These are phyloP conservation scores for Phenganax stokvisi DNA, from an alignment of 92 coral and sea anemone species.

Conservation along the genomic window DNA sequence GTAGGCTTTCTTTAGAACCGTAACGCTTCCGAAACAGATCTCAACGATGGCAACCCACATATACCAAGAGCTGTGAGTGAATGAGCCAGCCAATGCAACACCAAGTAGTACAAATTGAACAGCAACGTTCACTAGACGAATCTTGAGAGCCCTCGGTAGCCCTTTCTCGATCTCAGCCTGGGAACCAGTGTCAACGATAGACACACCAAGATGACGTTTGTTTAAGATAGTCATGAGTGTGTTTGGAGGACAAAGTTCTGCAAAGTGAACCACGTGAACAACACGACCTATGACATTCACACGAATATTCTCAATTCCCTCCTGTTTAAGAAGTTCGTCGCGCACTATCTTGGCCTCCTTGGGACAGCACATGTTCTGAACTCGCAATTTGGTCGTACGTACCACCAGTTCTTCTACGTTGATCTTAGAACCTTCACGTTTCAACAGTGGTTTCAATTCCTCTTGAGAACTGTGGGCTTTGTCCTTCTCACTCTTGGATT, in stretches of 20 bases:
- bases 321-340: constrained; percentile 40
- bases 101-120: constrained; percentile 61
- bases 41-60: constrained; percentile 86
- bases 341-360: constrained; percentile 79
- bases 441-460: constrained; percentile 19
- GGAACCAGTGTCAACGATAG: constrained; percentile 85
- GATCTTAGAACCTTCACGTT: background rate
- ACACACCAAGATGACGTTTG: constrained; percentile 84
- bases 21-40: constrained; percentile 70
- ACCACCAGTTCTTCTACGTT: constrained; percentile 9
- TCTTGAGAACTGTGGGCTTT: background rate
- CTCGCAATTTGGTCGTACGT: constrained; percentile 84
- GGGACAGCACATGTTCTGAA: constrained; percentile 90
- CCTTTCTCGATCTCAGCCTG: constrained; percentile 42
- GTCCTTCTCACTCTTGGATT: background rate
- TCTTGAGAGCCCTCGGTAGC: constrained; percentile 57
- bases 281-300: constrained; percentile 98
- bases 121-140: constrained; percentile 49
- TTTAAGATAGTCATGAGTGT: constrained; percentile 68
- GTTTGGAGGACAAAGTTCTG: constrained; percentile 73
- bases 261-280: constrained; percentile 80
- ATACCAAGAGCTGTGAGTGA: constrained; percentile 58
- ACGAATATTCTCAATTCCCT: constrained; percentile 67
- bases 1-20: constrained; percentile 63
- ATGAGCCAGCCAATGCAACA: constrained; percentile 57